These are phyloP conservation scores for Brachystomella parvula DNA, from an alignment of 1,140 invertebrate genomes.

Conservation along the genomic window DNA sequence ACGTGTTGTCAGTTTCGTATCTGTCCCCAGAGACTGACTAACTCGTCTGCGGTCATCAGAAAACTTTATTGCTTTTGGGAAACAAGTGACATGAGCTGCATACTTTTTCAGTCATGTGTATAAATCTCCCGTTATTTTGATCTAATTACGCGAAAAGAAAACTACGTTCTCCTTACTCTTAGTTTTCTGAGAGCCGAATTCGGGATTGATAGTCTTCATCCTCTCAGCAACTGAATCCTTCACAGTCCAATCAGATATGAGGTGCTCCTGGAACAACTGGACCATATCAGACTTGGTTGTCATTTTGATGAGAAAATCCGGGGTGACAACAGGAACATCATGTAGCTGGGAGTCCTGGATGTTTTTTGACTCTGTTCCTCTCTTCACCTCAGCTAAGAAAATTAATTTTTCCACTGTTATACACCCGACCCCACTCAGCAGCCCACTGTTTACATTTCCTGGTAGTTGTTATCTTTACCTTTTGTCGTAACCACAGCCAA, in stretches of 20 bases:
- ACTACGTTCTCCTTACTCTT: no score
- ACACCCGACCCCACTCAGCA: not conserved
- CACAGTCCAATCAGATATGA: not conserved
- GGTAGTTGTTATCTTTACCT: not conserved
- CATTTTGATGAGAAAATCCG: not conserved
- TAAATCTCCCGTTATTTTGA: no score
- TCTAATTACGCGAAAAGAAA: no score
- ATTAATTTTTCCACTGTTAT: not conserved
- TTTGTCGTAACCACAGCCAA: not conserved
- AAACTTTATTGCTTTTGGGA: slow-evolving; percentile 4
- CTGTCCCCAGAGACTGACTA: not conserved
- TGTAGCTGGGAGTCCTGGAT: not conserved
- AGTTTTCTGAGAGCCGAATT: no score
- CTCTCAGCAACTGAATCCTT: not conserved
- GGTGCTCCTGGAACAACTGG: not conserved
- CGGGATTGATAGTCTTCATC: not conserved
- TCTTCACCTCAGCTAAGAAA: slow-evolving; percentile 1
- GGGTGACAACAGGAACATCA: not conserved
- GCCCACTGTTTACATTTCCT: not conserved
- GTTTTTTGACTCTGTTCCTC: not conserved
- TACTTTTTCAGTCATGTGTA: not conserved
- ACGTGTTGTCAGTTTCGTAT: slow-evolving; percentile 5
- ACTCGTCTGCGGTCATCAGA: slow-evolving; percentile 5
- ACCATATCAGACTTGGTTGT: not conserved
- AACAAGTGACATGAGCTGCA: not conserved